These are phyloP conservation scores for Heterocephalus glaber DNA, from an alignment of 2,113 vertebrate species.

Conservation along the genomic window DNA sequence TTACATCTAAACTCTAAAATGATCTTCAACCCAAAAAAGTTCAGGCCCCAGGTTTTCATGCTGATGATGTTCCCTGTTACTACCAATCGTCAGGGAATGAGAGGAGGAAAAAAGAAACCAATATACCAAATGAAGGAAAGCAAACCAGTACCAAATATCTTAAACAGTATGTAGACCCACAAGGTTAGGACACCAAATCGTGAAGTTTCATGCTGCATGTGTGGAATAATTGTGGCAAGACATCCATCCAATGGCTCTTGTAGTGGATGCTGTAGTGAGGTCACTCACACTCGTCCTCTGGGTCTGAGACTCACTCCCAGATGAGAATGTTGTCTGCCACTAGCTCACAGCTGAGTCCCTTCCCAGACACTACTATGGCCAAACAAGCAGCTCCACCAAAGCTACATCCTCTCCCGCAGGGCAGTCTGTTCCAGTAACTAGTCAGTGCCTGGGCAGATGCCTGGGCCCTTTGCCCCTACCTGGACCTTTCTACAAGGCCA, in stretches of 20 bases:
- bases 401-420: not conserved
- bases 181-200: not conserved
- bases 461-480: not conserved
- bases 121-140: not conserved
- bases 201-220: not conserved
- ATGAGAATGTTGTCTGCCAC: not conserved
- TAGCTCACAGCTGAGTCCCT: not conserved
- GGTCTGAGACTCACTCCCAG: not conserved
- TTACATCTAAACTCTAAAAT: not conserved
- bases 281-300: not conserved
- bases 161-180: not conserved
- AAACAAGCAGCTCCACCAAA: not conserved
- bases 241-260: not conserved
- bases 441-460: not conserved
- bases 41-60: not conserved
- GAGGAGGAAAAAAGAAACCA: not conserved
- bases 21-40: not conserved
- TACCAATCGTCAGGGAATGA: not conserved
- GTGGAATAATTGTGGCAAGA: not conserved
- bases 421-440: not conserved
- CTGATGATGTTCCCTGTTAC: not conserved
- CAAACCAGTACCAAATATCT: not conserved
- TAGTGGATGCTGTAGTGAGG: not conserved
- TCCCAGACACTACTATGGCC: not conserved
- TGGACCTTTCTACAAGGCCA: not conserved